phyloP scores from a whole-genome alignment of 2,113 vertebrate genomes.

The Ciconia maguari region DNA sequence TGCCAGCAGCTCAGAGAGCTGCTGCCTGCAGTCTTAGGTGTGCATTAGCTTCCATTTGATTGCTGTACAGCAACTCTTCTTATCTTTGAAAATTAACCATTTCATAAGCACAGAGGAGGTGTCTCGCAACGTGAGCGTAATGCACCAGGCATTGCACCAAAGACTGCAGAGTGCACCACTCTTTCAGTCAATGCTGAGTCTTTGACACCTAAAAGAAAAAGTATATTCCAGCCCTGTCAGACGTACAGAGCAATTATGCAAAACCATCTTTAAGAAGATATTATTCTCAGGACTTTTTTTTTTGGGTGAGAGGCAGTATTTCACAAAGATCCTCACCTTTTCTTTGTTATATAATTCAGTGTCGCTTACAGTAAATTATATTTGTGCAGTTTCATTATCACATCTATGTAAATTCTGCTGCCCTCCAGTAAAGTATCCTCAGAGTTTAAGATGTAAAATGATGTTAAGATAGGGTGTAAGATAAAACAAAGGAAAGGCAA shows the following conservation, averaged over 20 bases:
- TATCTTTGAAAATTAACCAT: conserved; percentile 62
- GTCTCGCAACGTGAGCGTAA: not conserved
- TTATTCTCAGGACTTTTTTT: not conserved
- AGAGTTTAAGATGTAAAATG: not conserved
- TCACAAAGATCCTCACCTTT: conserved; percentile 23
- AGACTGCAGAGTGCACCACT: conserved; percentile 52
- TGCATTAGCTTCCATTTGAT: conserved; percentile 44
- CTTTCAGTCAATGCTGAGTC: conserved; percentile 4
- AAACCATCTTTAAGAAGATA: conserved; percentile 13
- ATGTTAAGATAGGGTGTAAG: not conserved
- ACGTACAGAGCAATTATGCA: conserved; percentile 18
- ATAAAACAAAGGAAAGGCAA: conserved; percentile 31
- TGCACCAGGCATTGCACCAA: conserved; percentile 65
- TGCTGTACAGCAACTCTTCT: conserved; percentile 52
- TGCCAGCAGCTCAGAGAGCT: not conserved
- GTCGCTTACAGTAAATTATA: conserved; percentile 23
- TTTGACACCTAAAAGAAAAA: conserved; percentile 41
- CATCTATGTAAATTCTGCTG: not conserved
- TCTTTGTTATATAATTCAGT: not conserved
- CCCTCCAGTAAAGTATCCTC: not conserved
- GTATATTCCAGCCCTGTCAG: conserved; percentile 26
- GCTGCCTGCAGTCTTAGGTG: conserved; percentile 35
- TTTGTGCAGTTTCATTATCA: conserved; percentile 5
- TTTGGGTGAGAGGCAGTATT: not conserved
- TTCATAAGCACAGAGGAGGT: conserved; percentile 16